Base-by-base conservation (phyloP, 92 coral and sea anemone species). In the Actinernus sp. region DNA sequence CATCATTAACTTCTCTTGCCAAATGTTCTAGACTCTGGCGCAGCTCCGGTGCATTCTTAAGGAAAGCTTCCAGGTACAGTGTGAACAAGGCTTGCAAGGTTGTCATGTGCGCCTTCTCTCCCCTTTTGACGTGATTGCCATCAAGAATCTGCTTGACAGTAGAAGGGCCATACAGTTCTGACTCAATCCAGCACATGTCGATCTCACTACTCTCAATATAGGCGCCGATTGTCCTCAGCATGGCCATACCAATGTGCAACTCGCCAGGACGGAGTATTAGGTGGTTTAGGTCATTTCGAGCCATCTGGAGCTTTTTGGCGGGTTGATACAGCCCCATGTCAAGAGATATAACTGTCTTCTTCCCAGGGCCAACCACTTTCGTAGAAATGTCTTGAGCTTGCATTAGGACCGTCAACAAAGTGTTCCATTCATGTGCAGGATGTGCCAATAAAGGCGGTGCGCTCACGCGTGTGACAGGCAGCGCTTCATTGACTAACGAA, bases 321-420 rank as follows among this genome's bases (percentile, higher is more conserved):
- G 87, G 87, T 14, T 26, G 75, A 23, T 71, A 71, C 9, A 80
- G 26, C 20, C 68, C 87, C 65, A 80, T 29, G 27, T 71, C 69
- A 19, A 71, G 63, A 5, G 64, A 71, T 26, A 79, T 60, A 2
- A 85, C 68, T 9, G 83, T 85, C 68, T 79, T 85, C 19, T 41
- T 64, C 36, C 31, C 25, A 13, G 59, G 18, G 0, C 83, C 83
- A 1, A 75, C 40, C 1, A 75, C 83, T 24, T 58, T 75, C 19
- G 54, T 19, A n/a, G 4, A 12, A 11, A 83, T 60, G 7, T 17
- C 30, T 31, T 74, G 85, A 16, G 89, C 89, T 41, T 67, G 83
- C 89, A 54, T 83, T 22, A 70, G 20, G 6, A 70, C 24, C 22
- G 66, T 55, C 9, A 41, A 46, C 18, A 80, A 34, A 1, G 87